These are phyloP conservation scores for Cherax destructor DNA, from an alignment of 1,140 invertebrate genomes.

Conservation along the genomic window DNA sequence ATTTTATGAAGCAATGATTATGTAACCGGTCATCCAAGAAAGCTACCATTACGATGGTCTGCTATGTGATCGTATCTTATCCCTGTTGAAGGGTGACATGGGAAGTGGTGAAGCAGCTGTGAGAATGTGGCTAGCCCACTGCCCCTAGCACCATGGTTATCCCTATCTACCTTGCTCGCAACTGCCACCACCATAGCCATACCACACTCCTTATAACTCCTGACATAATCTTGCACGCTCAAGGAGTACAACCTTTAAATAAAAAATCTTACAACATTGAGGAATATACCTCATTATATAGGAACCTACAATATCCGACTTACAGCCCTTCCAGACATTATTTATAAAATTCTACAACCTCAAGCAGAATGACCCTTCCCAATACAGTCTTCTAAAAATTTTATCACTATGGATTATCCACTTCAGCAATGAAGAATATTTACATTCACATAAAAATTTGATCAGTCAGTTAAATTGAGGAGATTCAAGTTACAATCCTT, in stretches of 20 bases:
- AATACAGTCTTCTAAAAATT: not conserved
- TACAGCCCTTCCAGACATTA: not conserved
- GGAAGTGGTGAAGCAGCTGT: not conserved
- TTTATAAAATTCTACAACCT: conserved; percentile 12
- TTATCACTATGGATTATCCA: conserved; percentile 12
- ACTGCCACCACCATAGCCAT: not conserved
- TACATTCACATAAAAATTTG: conserved; percentile 11
- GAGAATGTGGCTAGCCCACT: conserved; percentile 22
- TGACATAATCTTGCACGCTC: not conserved
- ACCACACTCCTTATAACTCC: not conserved
- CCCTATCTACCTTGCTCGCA: conserved; percentile 4
- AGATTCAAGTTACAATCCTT: conserved; percentile 7
- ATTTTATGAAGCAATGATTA: not conserved
- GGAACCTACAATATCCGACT: not conserved
- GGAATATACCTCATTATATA: not conserved
- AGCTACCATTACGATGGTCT: not conserved
- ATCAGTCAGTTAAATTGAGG: conserved; percentile 5
- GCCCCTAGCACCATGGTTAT: conserved; percentile 32
- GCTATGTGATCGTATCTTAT: not conserved
- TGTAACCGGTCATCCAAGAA: not conserved
- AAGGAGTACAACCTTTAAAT: not conserved
- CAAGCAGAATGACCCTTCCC: conserved; percentile 9
- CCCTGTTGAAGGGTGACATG: not conserved
- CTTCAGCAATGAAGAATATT: conserved; percentile 8
- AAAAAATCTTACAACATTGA: not conserved